Percentiles rank a stretch among this genome's conserved stretches.
These are phyloP conservation scores for Heliconius hewitsoni DNA, from an alignment of 1,140 invertebrate species.

Conservation along the genomic window DNA sequence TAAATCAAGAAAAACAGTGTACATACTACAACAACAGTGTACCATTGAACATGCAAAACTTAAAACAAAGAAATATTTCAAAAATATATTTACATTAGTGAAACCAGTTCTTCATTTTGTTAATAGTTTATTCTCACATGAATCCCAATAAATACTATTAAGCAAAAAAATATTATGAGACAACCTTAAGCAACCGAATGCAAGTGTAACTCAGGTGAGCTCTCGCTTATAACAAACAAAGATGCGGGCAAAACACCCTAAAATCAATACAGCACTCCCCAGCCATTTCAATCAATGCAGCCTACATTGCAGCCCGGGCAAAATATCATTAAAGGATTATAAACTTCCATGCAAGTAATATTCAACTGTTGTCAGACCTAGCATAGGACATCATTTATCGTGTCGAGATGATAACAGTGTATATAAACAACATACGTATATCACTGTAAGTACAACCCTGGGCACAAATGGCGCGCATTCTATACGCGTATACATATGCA, in stretches of 20 bases:
- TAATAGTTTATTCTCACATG: background rate
- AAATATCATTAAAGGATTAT: conserved; percentile 36
- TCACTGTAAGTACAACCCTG: conserved; percentile 2
- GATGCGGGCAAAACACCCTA: conserved; percentile 7
- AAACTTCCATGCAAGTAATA: conserved; percentile 28
- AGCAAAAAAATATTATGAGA: background rate
- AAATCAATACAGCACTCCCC: conserved; percentile 31
- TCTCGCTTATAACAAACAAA: conserved; percentile 20
- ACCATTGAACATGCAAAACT: background rate
- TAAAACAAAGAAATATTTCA: background rate
- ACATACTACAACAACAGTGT: background rate
- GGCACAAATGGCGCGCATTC: conserved; percentile 36
- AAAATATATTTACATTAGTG: conserved; percentile 1
- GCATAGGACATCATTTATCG: conserved; percentile 22
- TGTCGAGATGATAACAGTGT: conserved; percentile 18
- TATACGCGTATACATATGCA: conserved; percentile 26
- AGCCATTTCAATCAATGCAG: conserved; percentile 40
- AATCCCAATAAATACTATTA: background rate
- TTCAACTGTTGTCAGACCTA: conserved; percentile 21
- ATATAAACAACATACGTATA: conserved; percentile 2
- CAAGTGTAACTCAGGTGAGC: conserved; percentile 3
- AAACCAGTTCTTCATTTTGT: background rate
- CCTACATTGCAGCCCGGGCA: conserved; percentile 32
- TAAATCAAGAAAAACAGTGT: background rate
- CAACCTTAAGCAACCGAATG: background rate